Conservation (phyloP, 2,797 vertebrate species). For the Anguilla megastoma region DNA sequence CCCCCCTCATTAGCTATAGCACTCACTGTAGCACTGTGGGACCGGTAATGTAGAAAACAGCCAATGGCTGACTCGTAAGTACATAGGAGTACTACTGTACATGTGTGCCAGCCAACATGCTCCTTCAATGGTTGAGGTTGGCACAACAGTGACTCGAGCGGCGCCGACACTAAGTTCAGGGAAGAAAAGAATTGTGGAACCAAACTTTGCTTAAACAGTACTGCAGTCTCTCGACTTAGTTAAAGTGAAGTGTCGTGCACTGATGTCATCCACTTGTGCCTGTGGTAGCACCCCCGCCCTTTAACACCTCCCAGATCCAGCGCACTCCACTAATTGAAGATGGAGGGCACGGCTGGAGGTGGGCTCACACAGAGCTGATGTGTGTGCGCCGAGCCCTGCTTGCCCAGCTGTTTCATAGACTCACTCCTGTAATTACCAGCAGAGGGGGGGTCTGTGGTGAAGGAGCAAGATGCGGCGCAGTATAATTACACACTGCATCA, state of each 20-base stretch:
- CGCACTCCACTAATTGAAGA: not conserved
- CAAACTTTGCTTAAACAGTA: not conserved
- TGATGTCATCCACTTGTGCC: not conserved
- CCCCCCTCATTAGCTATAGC: not conserved
- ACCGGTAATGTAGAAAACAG: not conserved
- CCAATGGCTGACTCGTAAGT: not conserved
- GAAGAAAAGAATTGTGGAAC: not conserved
- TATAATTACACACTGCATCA: not conserved
- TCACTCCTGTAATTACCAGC: constrained; percentile 16
- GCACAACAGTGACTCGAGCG: not conserved
- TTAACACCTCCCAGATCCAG: not conserved
- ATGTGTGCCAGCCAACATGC: not conserved
- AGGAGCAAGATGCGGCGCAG: not conserved
- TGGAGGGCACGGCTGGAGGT: not conserved
- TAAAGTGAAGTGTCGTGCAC: not conserved
- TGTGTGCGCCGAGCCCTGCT: not conserved
- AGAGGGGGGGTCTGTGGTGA: not conserved
- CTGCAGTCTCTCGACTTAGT: not conserved
- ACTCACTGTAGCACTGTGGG: not conserved
- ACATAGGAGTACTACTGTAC: not conserved
- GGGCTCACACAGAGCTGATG: not conserved
- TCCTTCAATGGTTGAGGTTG: not conserved
- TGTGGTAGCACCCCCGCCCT: not conserved
- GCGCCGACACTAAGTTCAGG: not conserved
- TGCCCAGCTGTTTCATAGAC: constrained; percentile 7